Evolutionary conservation across 2,888 invertebrate genomes (phyloP).

Genomic region (Apeira syringaria): DNA sequence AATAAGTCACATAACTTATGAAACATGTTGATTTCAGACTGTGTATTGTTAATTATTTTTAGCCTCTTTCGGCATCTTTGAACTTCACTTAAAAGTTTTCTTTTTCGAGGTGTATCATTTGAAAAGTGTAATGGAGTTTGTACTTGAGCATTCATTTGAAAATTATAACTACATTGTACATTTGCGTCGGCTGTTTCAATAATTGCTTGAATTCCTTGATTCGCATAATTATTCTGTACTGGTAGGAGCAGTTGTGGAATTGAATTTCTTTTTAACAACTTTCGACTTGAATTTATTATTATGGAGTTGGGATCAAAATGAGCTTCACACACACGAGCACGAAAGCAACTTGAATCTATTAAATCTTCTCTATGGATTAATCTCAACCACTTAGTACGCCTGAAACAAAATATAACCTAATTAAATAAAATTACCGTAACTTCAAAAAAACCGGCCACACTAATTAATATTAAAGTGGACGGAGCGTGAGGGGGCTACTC

Average conservation of each 20-base stretch:
- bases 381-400: constrained; percentile 7
- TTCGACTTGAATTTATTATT: constrained; percentile 15
- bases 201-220: neutral
- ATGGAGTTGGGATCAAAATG: constrained; percentile 20
- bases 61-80: constrained; percentile 1
- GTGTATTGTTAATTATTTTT: neutral
- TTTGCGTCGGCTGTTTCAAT: constrained; percentile 7
- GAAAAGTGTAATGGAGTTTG: constrained; percentile 11
- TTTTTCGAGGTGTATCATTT: constrained; percentile 17
- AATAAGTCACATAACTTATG: neutral
- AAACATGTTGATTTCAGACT: neutral
- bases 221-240: constrained; percentile 6
- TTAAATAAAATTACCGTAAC: neutral
- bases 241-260: constrained; percentile 22
- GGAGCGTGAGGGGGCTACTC: too few species aligned
- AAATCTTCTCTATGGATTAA: constrained; percentile 13
- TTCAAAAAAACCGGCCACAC: neutral
- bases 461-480: too few species aligned
- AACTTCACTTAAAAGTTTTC: constrained; percentile 24
- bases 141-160: constrained; percentile 8
- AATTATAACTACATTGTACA: constrained; percentile 18
- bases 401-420: constrained; percentile 3
- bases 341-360: constrained; percentile 32
- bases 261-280: constrained; percentile 23
- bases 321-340: constrained; percentile 15